Evolutionary conservation across 2,888 invertebrate genomes (phyloP).

Genomic region (Gandaritis pyraliata): DNA sequence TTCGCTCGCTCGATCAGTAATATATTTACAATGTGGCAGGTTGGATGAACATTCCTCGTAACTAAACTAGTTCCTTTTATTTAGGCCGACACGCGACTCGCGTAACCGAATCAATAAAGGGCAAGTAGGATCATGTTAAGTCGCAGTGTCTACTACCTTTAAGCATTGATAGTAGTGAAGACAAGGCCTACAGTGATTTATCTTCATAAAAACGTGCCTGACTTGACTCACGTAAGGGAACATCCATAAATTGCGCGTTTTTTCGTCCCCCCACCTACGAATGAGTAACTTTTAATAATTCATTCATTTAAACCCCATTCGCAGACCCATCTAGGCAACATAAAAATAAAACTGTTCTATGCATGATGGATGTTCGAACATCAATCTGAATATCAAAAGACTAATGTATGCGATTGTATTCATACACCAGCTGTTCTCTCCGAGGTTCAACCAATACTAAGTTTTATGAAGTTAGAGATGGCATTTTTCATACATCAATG

Average conservation of each 20-base stretch:
- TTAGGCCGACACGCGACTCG: constrained; percentile 46
- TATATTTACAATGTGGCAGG: constrained; percentile 6
- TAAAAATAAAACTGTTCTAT: neutral
- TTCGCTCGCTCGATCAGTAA: too few relatives aligned
- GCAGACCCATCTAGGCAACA: neutral
- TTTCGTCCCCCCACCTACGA: neutral
- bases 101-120: constrained; percentile 49
- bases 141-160: constrained; percentile 9
- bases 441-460: constrained; percentile 1
- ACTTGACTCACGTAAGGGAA: constrained; percentile 8
- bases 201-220: constrained; percentile 21
- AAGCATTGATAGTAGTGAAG: constrained; percentile 6
- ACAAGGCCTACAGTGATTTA: constrained; percentile 12
- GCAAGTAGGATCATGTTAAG: constrained; percentile 33
- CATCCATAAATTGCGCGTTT: neutral
- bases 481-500: constrained; percentile 4
- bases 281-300: neutral
- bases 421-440: constrained; percentile 5
- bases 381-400: constrained; percentile 2
- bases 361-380: neutral
- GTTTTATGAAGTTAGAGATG: constrained; percentile 12
- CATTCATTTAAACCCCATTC: neutral
- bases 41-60: constrained; percentile 7
- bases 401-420: constrained; percentile 7
- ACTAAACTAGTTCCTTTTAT: constrained; percentile 34